Evolutionary conservation across 2,113 vertebrate species (phyloP), one percentile per base, ranked within the genome.

Genomic region (Solea solea): DNA sequence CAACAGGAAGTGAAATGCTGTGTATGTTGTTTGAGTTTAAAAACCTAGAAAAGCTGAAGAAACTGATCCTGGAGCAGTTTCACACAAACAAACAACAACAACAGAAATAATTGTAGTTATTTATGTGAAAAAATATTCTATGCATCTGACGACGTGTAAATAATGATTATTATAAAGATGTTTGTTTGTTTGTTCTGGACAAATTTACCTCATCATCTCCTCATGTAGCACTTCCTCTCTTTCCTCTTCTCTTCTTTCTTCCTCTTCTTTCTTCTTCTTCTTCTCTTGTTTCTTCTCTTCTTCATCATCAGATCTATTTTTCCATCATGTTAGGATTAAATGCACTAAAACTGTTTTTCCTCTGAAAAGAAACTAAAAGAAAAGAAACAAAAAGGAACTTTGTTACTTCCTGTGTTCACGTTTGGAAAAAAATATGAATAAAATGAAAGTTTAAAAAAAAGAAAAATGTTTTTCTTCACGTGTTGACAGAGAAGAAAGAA

Each of bases 111-210:
- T 74, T 79, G 64, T 86, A 75, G 81, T 75, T 90, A 90, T 90
- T 88, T 90, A 86, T 92, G 88, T 92, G 76, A 82, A 48, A 74
- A 89, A 86, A 72, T 88, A 90, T 88, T 92, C 91, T 92, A 93
- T 92, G 90, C 92, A 92, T 85, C 81, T 74, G 75, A 69, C n/a
- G 75, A 69, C n/a, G 75, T 90, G 76, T 87, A 83, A 7, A 87
- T 85, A 77, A 34, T 28, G 21, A 72, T 11, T 0, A 44, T 65
- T 69, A 59, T 74, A 21, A 46, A 7, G 2, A 60, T 8, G 72
- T 74, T 76, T 67, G 13, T 67, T 41, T 80, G 67, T 71, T 72
- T 74, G 60, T 70, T 65, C 59, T 67, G 76, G 79, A 88, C 82
- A 86, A 57, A 85, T 76, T 90, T 89, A 90, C 90, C 89, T 92